phyloP scores from a whole-genome alignment of 1,140 invertebrate genomes.

The Onthophagus taurus region DNA sequence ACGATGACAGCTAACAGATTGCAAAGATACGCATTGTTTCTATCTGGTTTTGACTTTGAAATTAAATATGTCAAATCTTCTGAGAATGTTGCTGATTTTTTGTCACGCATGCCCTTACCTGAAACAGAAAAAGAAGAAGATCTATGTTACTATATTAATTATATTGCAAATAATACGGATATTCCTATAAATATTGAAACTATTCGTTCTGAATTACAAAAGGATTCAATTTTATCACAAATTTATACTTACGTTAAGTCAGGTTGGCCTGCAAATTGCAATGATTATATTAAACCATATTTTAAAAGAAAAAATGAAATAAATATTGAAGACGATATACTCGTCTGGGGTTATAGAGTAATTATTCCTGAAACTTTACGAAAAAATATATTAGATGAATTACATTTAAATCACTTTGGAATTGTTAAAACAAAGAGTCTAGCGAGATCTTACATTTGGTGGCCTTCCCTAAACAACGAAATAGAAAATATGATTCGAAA shows the following conservation, averaged over 20 bases:
- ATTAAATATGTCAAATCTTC: slow-evolving; percentile 12
- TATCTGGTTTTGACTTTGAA: slow-evolving; percentile 5
- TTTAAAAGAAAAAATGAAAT: slow-evolving; percentile 8
- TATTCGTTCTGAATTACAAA: too few species aligned
- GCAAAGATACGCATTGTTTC: slow-evolving; percentile 12
- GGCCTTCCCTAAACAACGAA: slow-evolving; percentile 21
- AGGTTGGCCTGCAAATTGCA: too few species aligned
- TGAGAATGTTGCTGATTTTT: neutral
- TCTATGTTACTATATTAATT: too few species aligned
- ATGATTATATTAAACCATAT: slow-evolving; percentile 12
- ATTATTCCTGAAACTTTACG: slow-evolving; percentile 23
- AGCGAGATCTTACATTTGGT: slow-evolving; percentile 11
- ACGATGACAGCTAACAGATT: slow-evolving; percentile 12
- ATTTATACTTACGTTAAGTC: too few species aligned
- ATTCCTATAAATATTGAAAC: too few species aligned
- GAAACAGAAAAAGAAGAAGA: too few species aligned
- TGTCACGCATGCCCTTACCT: slow-evolving; percentile 3
- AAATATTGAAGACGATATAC: slow-evolving; percentile 15
- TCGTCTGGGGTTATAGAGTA: slow-evolving; percentile 26
- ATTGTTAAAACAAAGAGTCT: slow-evolving; percentile 13
- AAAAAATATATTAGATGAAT: slow-evolving; percentile 15
- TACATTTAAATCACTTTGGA: slow-evolving; percentile 9
- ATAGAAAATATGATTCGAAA: too few species aligned
- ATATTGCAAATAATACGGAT: too few species aligned
- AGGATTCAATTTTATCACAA: too few species aligned